Conservation (phyloP, 2,888 invertebrate genomes). For the Anthophora plumipes region DNA sequence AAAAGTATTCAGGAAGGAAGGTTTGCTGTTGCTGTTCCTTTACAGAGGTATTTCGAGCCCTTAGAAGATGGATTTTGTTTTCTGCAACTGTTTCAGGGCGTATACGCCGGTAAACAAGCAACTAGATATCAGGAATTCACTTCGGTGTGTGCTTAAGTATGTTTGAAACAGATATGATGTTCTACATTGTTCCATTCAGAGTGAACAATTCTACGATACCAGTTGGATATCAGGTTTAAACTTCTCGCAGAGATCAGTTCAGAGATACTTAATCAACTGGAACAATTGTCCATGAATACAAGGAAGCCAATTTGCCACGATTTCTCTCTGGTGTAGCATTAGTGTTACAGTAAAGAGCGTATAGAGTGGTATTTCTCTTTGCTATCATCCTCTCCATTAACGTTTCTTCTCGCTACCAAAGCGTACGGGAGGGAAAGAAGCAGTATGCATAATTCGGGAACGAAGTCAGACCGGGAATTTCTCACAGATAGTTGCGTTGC, state of each 20-base stretch:
- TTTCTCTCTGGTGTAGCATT: not conserved
- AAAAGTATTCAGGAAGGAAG: no score
- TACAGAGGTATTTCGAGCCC: no score
- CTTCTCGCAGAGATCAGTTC: not conserved
- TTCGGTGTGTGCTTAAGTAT: no score
- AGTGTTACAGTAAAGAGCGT: conserved; percentile 8
- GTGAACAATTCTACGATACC: no score
- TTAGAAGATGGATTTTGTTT: no score
- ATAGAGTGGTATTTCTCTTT: not conserved
- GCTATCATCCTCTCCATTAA: not conserved
- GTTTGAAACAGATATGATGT: no score
- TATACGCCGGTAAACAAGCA: no score
- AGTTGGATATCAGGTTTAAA: not conserved
- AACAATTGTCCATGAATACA: not conserved
- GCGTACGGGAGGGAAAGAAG: not conserved
- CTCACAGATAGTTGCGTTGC: not conserved
- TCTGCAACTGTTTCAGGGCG: no score
- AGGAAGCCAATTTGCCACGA: not conserved
- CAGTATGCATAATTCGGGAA: not conserved
- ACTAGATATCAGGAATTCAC: no score
- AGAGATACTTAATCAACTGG: not conserved
- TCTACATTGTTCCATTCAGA: no score
- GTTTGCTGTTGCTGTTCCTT: no score
- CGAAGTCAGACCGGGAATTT: not conserved
- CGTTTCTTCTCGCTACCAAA: conserved; percentile 4